Conservation (phyloP, 2,888 invertebrate genomes). For the Oscheius onirici region DNA sequence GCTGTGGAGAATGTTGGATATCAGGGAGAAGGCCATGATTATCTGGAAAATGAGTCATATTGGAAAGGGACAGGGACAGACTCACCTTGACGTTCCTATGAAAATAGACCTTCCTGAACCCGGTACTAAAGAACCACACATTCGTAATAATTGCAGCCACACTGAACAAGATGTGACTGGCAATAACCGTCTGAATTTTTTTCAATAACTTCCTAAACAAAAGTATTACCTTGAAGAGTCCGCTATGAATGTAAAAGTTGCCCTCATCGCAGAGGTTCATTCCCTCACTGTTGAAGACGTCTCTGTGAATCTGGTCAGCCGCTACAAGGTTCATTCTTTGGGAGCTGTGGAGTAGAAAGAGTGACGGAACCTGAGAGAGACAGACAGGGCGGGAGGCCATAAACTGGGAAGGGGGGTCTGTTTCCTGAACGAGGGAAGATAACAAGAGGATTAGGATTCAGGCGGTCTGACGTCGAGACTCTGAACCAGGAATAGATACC, state of each 20-base stretch:
- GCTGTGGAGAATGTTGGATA: slow-evolving; percentile 8
- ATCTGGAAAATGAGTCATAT: neutral
- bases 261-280: slow-evolving; percentile 4
- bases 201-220: neutral
- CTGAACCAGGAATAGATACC: too few relatives aligned
- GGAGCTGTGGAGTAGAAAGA: too few relatives aligned
- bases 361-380: too few relatives aligned
- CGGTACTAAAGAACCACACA: neutral
- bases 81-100: slow-evolving; percentile 13
- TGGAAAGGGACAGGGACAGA: neutral
- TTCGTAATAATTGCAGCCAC: neutral
- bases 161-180: slow-evolving; percentile 4
- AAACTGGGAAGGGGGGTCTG: too few relatives aligned
- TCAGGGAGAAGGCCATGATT: slow-evolving; percentile 13
- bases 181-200: neutral
- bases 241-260: slow-evolving; percentile 5
- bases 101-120: slow-evolving; percentile 9
- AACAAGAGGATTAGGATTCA: too few relatives aligned
- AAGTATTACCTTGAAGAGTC: slow-evolving; percentile 2
- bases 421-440: too few relatives aligned
- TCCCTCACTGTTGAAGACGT: too few relatives aligned
- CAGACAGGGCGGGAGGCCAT: too few relatives aligned
- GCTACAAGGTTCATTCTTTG: too few relatives aligned
- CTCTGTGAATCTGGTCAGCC: too few relatives aligned
- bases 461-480: too few relatives aligned